Percentiles rank a stretch among this genome's conserved stretches.
phyloP scores from a whole-genome alignment of 2,113 vertebrate genomes.

The Lophotis ruficrista region DNA sequence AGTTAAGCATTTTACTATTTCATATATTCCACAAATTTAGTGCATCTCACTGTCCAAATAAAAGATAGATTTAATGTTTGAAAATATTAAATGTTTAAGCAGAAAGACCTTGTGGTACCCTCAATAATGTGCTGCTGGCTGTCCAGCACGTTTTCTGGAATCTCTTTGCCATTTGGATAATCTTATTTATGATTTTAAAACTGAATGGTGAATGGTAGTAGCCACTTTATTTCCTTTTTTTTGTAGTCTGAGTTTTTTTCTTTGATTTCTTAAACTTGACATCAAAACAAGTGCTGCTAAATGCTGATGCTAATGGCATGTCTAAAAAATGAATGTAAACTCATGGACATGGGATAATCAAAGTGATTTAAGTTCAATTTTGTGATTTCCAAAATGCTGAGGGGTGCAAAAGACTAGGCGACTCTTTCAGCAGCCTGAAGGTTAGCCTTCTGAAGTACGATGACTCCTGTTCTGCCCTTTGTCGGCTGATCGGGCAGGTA shows the following conservation, averaged over 20 bases:
- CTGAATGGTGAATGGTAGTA: background rate
- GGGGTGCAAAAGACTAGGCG: background rate
- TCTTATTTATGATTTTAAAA: background rate
- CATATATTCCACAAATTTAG: constrained; percentile 20
- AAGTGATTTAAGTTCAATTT: background rate
- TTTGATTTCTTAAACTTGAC: background rate
- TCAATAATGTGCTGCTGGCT: background rate
- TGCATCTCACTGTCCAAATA: background rate
- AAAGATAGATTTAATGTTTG: background rate
- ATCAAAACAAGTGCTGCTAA: background rate
- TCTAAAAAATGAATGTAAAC: background rate
- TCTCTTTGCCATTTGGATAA: background rate
- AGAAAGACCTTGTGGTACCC: background rate
- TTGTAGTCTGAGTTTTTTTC: background rate
- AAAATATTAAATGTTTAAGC: background rate
- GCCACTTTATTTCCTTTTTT: background rate
- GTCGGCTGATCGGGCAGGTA: background rate
- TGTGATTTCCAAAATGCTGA: background rate
- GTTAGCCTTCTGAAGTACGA: background rate
- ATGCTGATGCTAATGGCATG: background rate
- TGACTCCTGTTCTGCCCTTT: background rate
- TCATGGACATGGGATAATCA: background rate
- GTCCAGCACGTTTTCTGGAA: background rate
- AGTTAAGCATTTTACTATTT: constrained; percentile 18
- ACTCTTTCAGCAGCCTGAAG: background rate